Base-by-base conservation (phyloP, 2,797 vertebrate genomes). In the Discoglossus pictus region DNA sequence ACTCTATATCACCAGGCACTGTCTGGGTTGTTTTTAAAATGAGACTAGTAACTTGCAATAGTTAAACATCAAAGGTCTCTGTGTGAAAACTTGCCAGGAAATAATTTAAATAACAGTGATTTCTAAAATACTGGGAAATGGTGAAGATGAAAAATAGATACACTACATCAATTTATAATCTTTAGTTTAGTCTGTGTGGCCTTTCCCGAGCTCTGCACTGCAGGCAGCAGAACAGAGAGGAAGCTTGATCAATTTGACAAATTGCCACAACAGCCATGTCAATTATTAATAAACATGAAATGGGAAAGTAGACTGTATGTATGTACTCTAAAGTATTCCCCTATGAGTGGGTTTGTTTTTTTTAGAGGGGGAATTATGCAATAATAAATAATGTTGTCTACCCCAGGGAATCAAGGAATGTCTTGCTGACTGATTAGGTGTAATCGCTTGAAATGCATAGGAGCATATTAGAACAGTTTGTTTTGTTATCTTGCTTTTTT, bases 271-370 rank as follows among this genome's bases (percentile, higher is more conserved):
- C 23, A 39, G 15, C 21, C 8, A 6, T 0, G 15, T 73, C 73
- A 73, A 38, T 80, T 79, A 79, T 76, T 72, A 78, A 79, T 74
- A 73, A 69, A 53, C 6, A 2, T 2, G 12, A 58, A 68, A 64
- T 15, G 39, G 23, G 38, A 54, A 73, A 54, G 39, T 53, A 60
- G 75, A 53, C 35, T 2, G 72, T 65, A 55, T 27, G 67, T 61
- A 72, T 77, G 35, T 78, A 48, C 65, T 42, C 20, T 72, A 67
- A 75, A 73, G 65, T 68, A 75, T 74, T 74, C 50, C 61, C 39
- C 35, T 7, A 23, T 18, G 52, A 70, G 56, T 72, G 74, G 64
- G 13, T 50, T 78, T 12, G 1, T 72, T 75, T 76, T 48, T 46
- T 75, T 65, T 63, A 55, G 16, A 38, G 20, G 34, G 20, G 55